Conservation (phyloP, 2,888 invertebrate genomes). For the Synergus umbraculus region DNA sequence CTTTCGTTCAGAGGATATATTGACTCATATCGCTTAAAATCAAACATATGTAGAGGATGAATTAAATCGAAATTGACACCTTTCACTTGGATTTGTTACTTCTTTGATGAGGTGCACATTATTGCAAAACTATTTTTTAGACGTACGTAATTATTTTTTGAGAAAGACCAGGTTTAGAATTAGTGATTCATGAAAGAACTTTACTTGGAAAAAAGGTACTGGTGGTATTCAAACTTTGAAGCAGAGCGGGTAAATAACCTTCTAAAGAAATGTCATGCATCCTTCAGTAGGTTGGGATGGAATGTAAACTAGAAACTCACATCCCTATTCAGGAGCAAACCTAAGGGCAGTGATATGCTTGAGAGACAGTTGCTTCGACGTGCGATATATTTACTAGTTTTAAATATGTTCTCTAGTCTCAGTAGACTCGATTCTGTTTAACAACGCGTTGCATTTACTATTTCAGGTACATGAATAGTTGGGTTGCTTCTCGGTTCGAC, state of each 20-base stretch:
- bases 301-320: no score
- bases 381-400: conserved; percentile 46
- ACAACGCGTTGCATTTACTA: conserved; percentile 64
- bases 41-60: neutral
- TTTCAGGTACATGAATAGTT: conserved; percentile 61
- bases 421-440: conserved; percentile 58
- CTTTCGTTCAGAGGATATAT: neutral
- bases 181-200: no score
- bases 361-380: neutral
- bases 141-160: no score
- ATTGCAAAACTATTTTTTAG: no score
- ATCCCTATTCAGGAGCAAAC: neutral
- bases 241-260: no score
- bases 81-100: neutral
- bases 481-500: conserved; percentile 56
- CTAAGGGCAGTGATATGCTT: neutral
- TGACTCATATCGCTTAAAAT: neutral
- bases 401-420: conserved; percentile 59
- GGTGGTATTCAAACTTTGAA: no score
- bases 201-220: no score
- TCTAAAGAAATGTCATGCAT: no score
- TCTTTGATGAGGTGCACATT: neutral
- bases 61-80: neutral
- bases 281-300: no score
- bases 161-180: no score